Evolutionary conservation across 1,140 invertebrate species (phyloP).

Genomic region (Aculops lycopersici): DNA sequence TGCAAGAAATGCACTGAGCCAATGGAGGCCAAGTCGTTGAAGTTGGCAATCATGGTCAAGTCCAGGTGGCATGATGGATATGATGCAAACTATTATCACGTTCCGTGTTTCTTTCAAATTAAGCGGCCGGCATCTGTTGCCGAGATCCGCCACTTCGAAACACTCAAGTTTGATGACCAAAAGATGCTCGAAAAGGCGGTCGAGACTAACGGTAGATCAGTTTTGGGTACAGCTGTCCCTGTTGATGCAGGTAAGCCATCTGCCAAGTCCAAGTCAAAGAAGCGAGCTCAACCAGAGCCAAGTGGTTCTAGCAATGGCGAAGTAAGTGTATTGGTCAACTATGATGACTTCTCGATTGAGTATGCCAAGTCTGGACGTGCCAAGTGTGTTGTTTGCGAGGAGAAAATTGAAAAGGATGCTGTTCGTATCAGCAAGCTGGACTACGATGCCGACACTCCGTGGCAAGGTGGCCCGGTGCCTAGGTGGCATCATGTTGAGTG

Average conservation of each 20-base stretch:
- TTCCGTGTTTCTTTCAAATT: slow-evolving; percentile 13
- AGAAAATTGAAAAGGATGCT: slow-evolving; percentile 47
- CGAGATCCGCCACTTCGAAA: not conserved
- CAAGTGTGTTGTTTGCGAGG: slow-evolving; percentile 45
- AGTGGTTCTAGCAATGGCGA: slow-evolving; percentile 7
- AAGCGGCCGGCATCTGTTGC: not conserved
- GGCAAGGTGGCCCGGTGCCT: slow-evolving; percentile 30
- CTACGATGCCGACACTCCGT: slow-evolving; percentile 39
- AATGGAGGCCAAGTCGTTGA: slow-evolving; percentile 31
- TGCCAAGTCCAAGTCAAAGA: slow-evolving; percentile 17
- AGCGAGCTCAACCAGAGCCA: slow-evolving; percentile 14
- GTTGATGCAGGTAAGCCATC: not conserved
- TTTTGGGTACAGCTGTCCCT: not conserved
- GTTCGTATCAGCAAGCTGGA: slow-evolving; percentile 53
- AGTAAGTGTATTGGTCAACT: slow-evolving; percentile 1
- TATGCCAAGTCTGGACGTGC: slow-evolving; percentile 58
- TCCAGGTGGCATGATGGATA: not conserved
- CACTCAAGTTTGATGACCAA: slow-evolving; percentile 36
- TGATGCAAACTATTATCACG: not conserved
- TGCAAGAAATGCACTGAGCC: slow-evolving; percentile 55
- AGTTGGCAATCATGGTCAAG: not conserved
- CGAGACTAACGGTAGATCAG: slow-evolving; percentile 31
- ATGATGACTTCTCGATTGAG: slow-evolving; percentile 37
- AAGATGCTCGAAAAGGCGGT: slow-evolving; percentile 51
- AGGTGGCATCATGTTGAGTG: slow-evolving; percentile 73